Percentiles rank a stretch among this genome's conserved stretches.
Evolutionary conservation across 2,113 vertebrate species (phyloP).

Genomic region (Mastomys coucha): DNA sequence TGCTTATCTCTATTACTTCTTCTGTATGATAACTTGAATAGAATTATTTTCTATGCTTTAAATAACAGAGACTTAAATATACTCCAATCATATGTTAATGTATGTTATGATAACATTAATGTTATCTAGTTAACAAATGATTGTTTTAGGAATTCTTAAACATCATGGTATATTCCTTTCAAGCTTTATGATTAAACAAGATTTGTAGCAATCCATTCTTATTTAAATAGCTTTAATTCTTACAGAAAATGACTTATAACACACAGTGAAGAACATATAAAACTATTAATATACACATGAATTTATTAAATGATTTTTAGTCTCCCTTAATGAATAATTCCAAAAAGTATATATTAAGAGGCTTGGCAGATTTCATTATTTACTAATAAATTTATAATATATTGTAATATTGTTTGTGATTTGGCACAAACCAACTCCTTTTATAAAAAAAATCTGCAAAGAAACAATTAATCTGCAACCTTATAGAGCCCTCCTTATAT

Average conservation of each 20-base stretch:
- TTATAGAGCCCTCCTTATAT: not conserved
- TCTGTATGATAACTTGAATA: not conserved
- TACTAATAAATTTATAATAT: not conserved
- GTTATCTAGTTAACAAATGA: not conserved
- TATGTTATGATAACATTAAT: not conserved
- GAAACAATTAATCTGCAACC: not conserved
- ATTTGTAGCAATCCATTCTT: not conserved
- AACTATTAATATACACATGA: not conserved
- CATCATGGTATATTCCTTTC: not conserved
- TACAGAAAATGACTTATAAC: not conserved
- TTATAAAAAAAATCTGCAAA: not conserved
- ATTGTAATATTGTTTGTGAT: not conserved
- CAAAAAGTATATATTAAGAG: not conserved
- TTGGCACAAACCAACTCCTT: accelerated
- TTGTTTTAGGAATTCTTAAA: slow-evolving; percentile 18
- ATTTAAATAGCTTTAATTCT: not conserved
- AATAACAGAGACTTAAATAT: not conserved
- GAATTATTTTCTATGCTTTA: not conserved
- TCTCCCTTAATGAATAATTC: not conserved
- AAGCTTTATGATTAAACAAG: not conserved
- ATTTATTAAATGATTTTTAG: not conserved
- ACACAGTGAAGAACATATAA: not conserved
- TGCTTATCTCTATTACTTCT: not conserved
- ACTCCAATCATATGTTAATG: not conserved
- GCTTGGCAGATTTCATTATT: not conserved